Conservation (phyloP, 2,113 vertebrate species). For the Geothlypis trichas region DNA sequence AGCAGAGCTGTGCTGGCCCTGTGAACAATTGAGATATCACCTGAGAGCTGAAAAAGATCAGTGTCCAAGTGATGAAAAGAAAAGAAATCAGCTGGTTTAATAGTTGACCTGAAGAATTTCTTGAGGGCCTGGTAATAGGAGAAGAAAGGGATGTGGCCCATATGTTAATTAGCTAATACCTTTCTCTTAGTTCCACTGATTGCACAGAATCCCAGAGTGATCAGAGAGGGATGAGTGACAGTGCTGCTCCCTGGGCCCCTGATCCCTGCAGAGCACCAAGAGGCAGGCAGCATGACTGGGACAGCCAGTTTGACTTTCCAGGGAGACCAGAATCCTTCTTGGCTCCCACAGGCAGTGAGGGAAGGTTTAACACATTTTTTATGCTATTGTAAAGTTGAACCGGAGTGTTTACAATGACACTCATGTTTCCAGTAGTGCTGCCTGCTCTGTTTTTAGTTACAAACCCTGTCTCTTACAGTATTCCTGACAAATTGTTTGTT, state of each 20-base stretch:
- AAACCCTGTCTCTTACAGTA: background rate
- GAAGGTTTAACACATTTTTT: background rate
- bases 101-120: background rate
- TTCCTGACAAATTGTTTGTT: background rate
- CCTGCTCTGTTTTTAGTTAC: background rate
- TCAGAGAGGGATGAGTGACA: rapidly evolving
- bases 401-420: background rate
- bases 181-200: background rate
- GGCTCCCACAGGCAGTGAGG: background rate
- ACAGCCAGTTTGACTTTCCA: background rate
- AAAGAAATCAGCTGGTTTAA: background rate
- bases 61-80: background rate
- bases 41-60: background rate
- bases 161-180: background rate
- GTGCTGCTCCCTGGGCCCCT: rapidly evolving
- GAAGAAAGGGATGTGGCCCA: background rate
- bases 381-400: background rate
- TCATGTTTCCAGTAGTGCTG: background rate
- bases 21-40: background rate
- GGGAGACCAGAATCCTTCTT: background rate
- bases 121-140: background rate
- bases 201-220: background rate
- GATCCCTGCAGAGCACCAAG: background rate
- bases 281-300: too few species aligned
- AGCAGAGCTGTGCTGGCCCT: background rate